Conservation (phyloP, 2,113 vertebrate genomes). For the Montifringilla adamsi region DNA sequence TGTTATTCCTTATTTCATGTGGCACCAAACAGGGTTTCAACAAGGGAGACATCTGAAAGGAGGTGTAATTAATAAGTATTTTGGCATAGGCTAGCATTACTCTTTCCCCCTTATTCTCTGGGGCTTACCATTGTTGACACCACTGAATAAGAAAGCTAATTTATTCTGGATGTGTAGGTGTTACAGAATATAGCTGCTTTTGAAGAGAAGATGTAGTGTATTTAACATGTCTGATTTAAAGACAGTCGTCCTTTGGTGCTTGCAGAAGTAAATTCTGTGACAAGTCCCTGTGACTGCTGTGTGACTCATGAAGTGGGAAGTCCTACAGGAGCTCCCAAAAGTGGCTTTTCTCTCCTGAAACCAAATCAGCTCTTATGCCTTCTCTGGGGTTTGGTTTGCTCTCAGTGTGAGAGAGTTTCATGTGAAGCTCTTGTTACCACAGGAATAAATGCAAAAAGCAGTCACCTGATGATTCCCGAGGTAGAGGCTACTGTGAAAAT, state of each 20-base stretch:
- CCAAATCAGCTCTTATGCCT: conserved; percentile 19
- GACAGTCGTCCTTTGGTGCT: conserved; percentile 58
- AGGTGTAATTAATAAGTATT: conserved; percentile 33
- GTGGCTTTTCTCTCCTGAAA: neutral
- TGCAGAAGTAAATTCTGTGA: conserved; percentile 39
- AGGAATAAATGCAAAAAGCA: neutral
- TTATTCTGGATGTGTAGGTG: conserved; percentile 69
- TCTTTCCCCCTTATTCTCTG: conserved; percentile 42
- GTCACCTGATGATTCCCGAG: neutral
- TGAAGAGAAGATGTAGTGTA: conserved; percentile 43
- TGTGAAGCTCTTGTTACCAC: neutral
- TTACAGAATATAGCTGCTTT: conserved; percentile 38
- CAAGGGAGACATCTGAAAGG: conserved; percentile 3
- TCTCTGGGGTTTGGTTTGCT: conserved; percentile 39
- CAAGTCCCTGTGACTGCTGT: conserved; percentile 18
- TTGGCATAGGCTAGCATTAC: conserved; percentile 34
- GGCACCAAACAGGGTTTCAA: neutral
- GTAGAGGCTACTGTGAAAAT: neutral
- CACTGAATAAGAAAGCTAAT: conserved; percentile 63
- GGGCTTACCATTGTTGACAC: conserved; percentile 41
- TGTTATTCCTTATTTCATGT: neutral
- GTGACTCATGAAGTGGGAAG: conserved; percentile 56
- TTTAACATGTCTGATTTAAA: conserved; percentile 63
- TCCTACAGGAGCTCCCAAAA: conserved; percentile 49
- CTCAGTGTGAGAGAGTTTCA: neutral